Conservation (phyloP, 2,797 vertebrate species). For the Petrocephalus schoutedeni region DNA sequence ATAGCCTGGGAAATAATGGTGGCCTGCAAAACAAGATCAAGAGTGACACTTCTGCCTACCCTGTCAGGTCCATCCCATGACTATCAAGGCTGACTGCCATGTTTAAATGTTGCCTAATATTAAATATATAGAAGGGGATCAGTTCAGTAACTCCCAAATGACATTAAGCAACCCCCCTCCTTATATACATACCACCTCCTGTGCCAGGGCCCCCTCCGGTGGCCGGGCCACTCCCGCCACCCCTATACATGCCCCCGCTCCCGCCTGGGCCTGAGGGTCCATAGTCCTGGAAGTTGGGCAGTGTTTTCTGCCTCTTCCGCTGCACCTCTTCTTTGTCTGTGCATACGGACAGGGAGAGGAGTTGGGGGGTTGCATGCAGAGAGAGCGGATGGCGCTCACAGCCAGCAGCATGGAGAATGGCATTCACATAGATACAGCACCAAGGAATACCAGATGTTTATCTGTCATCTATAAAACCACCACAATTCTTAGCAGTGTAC, state of each 20-base stretch:
- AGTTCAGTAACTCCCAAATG: background rate
- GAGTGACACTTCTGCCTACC: background rate
- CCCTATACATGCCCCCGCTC: slow-evolving; percentile 68
- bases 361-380: background rate
- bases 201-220: slow-evolving; percentile 53
- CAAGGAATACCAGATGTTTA: no score
- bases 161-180: background rate
- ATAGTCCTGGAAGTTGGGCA: slow-evolving; percentile 90
- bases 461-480: no score
- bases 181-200: slow-evolving; percentile 48
- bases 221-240: slow-evolving; percentile 65
- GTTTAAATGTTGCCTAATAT: background rate
- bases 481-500: no score
- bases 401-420: no score
- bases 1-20: slow-evolving; percentile 57
- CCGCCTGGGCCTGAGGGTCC: slow-evolving; percentile 64
- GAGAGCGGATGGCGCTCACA: no score
- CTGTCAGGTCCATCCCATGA: background rate
- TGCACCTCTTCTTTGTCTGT: slow-evolving; percentile 97
- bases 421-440: no score
- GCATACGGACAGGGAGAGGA: slow-evolving; percentile 21
- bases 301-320: slow-evolving; percentile 89
- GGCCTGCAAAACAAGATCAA: slow-evolving; percentile 39
- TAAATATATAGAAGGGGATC: background rate
- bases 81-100: background rate